Conservation (phyloP, 2,797 vertebrate species). For the Pangasius mekongensis region DNA sequence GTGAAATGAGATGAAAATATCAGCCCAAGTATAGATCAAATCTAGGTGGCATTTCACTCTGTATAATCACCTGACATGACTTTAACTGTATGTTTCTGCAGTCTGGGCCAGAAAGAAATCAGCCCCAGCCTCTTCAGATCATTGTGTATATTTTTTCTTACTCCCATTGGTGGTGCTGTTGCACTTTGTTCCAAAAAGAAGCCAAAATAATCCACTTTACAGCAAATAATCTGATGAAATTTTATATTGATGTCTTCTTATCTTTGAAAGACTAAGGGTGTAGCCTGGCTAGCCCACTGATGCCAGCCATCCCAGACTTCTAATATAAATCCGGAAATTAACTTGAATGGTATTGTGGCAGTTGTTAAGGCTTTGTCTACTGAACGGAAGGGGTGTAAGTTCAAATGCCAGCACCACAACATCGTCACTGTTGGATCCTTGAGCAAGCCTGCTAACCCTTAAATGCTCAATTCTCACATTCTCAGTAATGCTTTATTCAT, state of each 20-base stretch:
- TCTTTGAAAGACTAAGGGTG: neutral
- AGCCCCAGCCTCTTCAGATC: neutral
- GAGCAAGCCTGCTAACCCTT: neutral
- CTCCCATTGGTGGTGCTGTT: neutral
- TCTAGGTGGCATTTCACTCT: neutral
- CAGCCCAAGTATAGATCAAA: neutral
- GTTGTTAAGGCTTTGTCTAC: neutral
- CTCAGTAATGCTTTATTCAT: neutral
- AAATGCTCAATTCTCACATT: constrained; percentile 2
- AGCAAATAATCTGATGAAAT: neutral
- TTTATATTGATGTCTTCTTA: no score
- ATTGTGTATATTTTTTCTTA: neutral
- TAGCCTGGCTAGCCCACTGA: neutral
- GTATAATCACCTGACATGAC: neutral
- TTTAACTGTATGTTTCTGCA: neutral
- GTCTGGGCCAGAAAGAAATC: neutral
- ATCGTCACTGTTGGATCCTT: neutral
- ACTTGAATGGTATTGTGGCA: neutral
- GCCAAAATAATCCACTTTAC: neutral
- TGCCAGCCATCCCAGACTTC: neutral
- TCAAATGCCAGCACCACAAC: neutral
- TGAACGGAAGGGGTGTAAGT: neutral
- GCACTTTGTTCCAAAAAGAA: neutral
- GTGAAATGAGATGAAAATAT: neutral
- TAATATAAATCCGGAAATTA: neutral